Conservation (phyloP, 2,113 vertebrate genomes). For the Colinus virginianus region DNA sequence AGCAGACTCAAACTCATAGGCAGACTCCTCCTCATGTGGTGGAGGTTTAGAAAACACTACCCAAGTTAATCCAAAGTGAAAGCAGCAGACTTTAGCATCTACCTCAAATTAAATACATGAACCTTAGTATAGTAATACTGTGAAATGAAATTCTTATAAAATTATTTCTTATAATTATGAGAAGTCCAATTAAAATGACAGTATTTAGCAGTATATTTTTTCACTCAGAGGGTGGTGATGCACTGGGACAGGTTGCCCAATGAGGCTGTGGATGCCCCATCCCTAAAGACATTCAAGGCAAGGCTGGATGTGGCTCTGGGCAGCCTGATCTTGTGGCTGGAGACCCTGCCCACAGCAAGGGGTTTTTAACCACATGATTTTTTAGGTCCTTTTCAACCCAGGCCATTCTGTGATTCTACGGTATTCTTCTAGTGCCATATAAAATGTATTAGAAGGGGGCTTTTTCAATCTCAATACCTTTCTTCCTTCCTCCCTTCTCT, state of each 20-base stretch:
- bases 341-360: no score
- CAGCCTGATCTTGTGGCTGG: no score
- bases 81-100: neutral
- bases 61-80: neutral
- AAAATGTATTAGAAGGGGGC: neutral
- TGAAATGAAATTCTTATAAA: neutral
- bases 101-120: neutral
- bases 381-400: no score
- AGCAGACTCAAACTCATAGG: neutral
- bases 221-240: no score
- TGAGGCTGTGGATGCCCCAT: no score
- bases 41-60: neutral
- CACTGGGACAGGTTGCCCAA: no score
- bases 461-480: neutral
- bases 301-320: no score
- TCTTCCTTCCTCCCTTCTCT: fast-evolving
- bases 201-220: neutral
- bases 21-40: no score
- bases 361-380: no score
- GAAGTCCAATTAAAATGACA: neutral
- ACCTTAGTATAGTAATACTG: neutral
- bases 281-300: no score
- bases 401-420: no score
- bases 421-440: neutral
- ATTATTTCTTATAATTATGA: conserved; percentile 14